phyloP scores from a whole-genome alignment of 2,888 invertebrate species.

The Trypoxylon attenuatum region DNA sequence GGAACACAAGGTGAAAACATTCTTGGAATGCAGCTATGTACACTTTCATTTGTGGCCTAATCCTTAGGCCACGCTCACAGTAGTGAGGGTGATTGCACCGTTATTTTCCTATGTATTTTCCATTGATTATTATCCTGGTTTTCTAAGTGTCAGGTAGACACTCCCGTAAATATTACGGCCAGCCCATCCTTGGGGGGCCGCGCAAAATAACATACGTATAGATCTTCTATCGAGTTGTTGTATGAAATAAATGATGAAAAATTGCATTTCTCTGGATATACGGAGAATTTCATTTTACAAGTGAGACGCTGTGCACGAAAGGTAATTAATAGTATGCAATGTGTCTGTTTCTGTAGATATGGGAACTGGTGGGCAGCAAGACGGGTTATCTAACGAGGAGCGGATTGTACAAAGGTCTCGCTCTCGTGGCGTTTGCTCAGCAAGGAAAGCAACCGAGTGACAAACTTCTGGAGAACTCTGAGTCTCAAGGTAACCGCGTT shows the following conservation, averaged over 20 bases:
- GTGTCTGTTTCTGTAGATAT: constrained; percentile 71
- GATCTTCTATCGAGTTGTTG: too few species aligned
- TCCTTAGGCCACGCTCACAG: constrained; percentile 40
- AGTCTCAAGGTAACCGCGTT: constrained; percentile 67
- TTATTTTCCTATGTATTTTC: constrained; percentile 25
- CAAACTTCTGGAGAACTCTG: constrained; percentile 77
- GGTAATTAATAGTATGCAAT: too few species aligned
- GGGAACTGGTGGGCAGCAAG: constrained; percentile 76
- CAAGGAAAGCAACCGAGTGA: constrained; percentile 77
- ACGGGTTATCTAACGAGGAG: constrained; percentile 76
- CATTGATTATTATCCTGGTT: too few species aligned
- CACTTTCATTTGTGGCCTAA: constrained; percentile 64
- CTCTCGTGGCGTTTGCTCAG: constrained; percentile 78
- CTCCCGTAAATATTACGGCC: too few species aligned
- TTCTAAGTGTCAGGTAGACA: too few species aligned
- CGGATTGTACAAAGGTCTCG: constrained; percentile 77
- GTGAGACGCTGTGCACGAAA: too few species aligned
- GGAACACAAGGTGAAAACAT: constrained; percentile 42
- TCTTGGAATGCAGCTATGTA: constrained; percentile 57
- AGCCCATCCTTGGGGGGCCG: too few species aligned
- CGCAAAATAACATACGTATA: too few species aligned
- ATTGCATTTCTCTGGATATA: too few species aligned
- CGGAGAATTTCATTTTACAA: too few species aligned
- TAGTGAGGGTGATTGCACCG: constrained; percentile 29
- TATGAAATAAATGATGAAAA: too few species aligned